Base-by-base conservation (phyloP, 2,888 invertebrate species). In the Platycheirus rosarum region DNA sequence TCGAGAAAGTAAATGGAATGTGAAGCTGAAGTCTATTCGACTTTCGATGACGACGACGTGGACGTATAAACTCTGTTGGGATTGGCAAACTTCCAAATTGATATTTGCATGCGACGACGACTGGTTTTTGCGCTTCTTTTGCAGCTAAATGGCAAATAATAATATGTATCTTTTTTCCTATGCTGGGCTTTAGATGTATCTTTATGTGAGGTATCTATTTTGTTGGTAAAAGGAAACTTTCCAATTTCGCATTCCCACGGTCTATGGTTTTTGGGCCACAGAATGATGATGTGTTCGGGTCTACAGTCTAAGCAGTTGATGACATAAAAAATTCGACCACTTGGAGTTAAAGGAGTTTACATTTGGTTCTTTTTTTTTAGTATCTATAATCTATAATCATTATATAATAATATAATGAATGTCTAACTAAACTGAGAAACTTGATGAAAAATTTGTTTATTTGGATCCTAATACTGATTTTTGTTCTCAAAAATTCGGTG, bases 61-160 rank as follows among this genome's bases (percentile, higher is more conserved):
- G 29, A 23, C 16, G 32, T 53, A 70, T 65, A 70, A 40, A 57
- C 76, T 46, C 40, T 16, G 29, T 16, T 44, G 23, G 20, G 70
- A 65, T 80, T 80, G 80, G 80, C 80, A 70, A 70, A 53, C 46
- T 80, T 76, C 80, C 80, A 80, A 80, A 70, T 80, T 76, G 76
- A 75, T 80, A 80, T 80, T 80, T 80, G 76, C 80, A 76, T 80
- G 51, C 51, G 66, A 65, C 66, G 49, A 65, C 6, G 40, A 57
- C 40, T 57, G 14, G 68, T 62, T 69, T 63, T 49, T 55, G n/a
- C 20, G 42, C 29, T 16, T 14, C 37, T 63, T 63, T 79, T 65
- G 69, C 18, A 23, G 51, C 8, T 57, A 51, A 63, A 62, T 63
- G 35, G 29, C 44, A 51, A 53, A 55, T 69, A 46, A 60, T 44